A percentile compares a stretch with the other conserved stretches of the same genome.
Conservation (phyloP, 2,888 invertebrate genomes). For the Hemistola chrysoprasaria region DNA sequence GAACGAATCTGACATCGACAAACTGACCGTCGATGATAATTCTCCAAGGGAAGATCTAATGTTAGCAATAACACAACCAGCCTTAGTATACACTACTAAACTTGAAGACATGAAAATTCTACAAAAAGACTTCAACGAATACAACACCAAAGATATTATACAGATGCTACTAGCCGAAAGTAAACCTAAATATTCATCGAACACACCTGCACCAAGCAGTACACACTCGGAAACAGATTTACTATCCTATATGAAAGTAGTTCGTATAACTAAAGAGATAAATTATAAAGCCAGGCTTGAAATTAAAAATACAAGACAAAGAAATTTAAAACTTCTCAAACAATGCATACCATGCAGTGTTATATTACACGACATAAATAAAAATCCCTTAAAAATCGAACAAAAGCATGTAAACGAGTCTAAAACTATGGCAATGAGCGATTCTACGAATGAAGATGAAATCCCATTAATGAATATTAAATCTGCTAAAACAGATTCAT, state of each 20-base stretch:
- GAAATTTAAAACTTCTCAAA: constrained; percentile 9
- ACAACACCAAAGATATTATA: constrained; percentile 9
- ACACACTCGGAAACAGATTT: constrained; percentile 1
- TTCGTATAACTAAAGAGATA: constrained; percentile 5
- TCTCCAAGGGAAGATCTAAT: background rate
- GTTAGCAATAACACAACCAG: constrained; percentile 1
- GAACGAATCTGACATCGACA: too few species aligned
- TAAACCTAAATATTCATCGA: constrained; percentile 25
- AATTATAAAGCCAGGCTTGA: constrained; percentile 13
- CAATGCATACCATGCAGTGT: constrained; percentile 19
- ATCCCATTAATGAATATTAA: background rate
- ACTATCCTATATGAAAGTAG: constrained; percentile 11
- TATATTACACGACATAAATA: constrained; percentile 14
- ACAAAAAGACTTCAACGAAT: constrained; percentile 11
- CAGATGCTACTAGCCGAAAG: constrained; percentile 33
- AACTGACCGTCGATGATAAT: too few species aligned
- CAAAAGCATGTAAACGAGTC: background rate
- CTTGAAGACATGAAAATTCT: constrained; percentile 43
- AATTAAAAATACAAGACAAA: background rate
- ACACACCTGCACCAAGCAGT: background rate
- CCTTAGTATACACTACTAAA: constrained; percentile 42
- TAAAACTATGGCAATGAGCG: background rate
- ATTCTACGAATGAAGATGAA: constrained; percentile 7
- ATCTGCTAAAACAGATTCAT: background rate
- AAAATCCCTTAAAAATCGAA: background rate